Evolutionary conservation across 2,888 invertebrate genomes (phyloP), one percentile per base, ranked within the genome.

Genomic region (Nymphalis c-album): DNA sequence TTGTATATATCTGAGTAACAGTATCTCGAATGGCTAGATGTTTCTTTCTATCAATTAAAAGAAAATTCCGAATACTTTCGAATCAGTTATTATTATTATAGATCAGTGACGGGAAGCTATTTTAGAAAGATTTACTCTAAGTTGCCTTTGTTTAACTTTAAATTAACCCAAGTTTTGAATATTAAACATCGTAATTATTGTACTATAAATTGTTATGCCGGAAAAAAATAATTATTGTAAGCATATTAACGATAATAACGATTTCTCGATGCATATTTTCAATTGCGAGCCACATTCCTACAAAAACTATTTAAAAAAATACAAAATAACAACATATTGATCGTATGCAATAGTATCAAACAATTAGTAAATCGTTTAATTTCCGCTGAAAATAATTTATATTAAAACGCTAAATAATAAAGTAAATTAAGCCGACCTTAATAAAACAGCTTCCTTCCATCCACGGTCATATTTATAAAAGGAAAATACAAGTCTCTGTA

Each of bases 371-470:
- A 70, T 68, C 73, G 58, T 40, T 71, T 70, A 48, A 63, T 46
- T 48, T 68, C 63, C 63, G 61, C 48, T 63, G 48, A 64, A 62
- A 46, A 51, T 61, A 60, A 69, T 67, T n/a, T 67, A 57, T 67
- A 70, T 64, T 46, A 62, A 60, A 46, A 51, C 48, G 46, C 48
- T 67, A 63, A 63, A 66, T 55, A 66, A 66, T 63, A 40, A 22
- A 66, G 63, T 70, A 69, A 72, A 74, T 67, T 67, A 66, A 68
- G 61, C 60, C 75, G 80, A 73, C 81, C 78, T 80, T 75, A 77
- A 77, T 73, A 76, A 79, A 79, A 82, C 82, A 75, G 79, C 84
- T 86, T 85, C 86, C 86, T 86, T 83, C 80, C 80, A 74, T 78
- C 70, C 72, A 72, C 62, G 73, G 74, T 61, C 75, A 60, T 61